Evolutionary conservation across 1,140 invertebrate species (phyloP), one percentile per base, ranked within the genome.

Genomic region (Drosophila gunungcola): DNA sequence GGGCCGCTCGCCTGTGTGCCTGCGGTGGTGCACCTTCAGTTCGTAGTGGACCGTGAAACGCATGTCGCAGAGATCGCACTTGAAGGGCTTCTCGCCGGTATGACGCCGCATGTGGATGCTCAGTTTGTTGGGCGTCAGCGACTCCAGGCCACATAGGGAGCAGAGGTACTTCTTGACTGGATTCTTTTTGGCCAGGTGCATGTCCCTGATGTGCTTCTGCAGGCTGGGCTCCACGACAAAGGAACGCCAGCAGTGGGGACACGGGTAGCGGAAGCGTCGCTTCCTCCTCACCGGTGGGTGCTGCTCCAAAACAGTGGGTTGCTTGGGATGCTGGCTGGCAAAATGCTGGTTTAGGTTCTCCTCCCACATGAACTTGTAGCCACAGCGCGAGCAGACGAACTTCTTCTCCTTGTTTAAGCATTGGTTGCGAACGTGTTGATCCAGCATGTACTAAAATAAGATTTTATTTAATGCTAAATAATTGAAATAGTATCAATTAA

Each of bases 1-100:
- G 11, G 94, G 94, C 38, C 94, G 94, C 49, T 95, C 94, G 2
- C 93, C 94, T 0, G 94, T 94, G 80, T 95, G 95, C 1, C 93
- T 94, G 21, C 93, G 69, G 2, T 94, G 92, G 83, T 95, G 95
- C 5, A 85, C 80, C 34, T 83, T 83, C 5, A 92, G 64, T 39
- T 92, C 91, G 21, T 91, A 92, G 39, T 80, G 73, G 7, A 91
- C 90, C 1, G 91, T 89, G 13, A 92, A 92, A 0, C 85, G 80
- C 82, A 90, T 92, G 34, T 92, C 88, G 32, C 91, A 92, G 21
- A 92, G 83, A 72, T 92, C 91, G 55, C 91, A 92, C 42, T 92
- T 92, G 10, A 90, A 92, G 10, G 91, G 91, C 34, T 92, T 92
- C 6, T 92, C 91, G n/a, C 91, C 84, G 42, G 73, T 94, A 65